Base-by-base conservation (phyloP, 2,113 vertebrate genomes). In the Silurus asotus region DNA sequence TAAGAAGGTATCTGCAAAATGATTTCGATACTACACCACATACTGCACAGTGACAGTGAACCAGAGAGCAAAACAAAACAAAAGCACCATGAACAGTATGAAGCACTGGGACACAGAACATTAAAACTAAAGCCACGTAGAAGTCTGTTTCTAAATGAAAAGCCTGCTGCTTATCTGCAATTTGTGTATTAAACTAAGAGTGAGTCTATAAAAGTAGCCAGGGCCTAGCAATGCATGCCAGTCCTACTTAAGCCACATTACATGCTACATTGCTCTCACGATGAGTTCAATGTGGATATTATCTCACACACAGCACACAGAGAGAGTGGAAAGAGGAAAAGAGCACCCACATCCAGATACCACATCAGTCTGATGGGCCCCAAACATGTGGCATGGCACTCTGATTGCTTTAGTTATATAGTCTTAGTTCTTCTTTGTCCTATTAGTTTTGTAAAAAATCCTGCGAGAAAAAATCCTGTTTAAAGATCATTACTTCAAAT, bases 241-340 rank as follows among this genome's bases (percentile, higher is more conserved):
- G 94, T 94, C 94, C 93, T 94, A 93, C 94, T 95, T 94, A 94
- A 94, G 93, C 91, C 92, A 92, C 93, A 94, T 95, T 94, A 95
- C 94, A 95, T 93, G 94, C 94, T 94, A 95, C 94, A 94, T 93
- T 95, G 93, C 94, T 92, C 92, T 90, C 81, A 89, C 93, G 93
- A 94, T 94, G 94, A 95, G 94, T 94, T 94, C 94, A 95, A 93
- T 94, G 94, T 94, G 94, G 93, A 95, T 93, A 94, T 94, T 92
- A 95, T 94, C 94, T 94, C 86, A 91, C 79, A 86, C 69, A 82
- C 59, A 15, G 80, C 92, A 94, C 90, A 91, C 92, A 93, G 92
- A 92, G 93, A 89, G 89, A 92, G 93, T 91, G 59, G 75, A 37
- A 82, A 74, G 69, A 78, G 76, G 84, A 45, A 72, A 76, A 85